A percentile compares a stretch with the other conserved stretches of the same genome.
Evolutionary conservation across 2,888 invertebrate genomes (phyloP).

Genomic region (Herminia tarsipennalis): DNA sequence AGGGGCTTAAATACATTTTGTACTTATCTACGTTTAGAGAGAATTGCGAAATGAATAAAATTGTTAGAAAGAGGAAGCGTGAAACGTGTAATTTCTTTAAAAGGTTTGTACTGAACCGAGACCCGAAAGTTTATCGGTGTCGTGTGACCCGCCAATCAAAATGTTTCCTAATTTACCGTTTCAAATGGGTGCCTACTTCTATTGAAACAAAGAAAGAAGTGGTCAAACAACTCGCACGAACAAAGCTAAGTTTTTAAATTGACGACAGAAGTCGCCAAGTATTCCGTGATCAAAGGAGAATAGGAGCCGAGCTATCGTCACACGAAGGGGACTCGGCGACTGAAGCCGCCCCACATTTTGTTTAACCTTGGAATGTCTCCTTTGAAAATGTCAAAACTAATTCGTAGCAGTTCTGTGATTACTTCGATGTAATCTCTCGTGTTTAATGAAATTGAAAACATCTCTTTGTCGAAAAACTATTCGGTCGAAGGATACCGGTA

Average conservation of each 20-base stretch:
- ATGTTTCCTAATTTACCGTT: conserved; percentile 59
- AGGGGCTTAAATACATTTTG: conserved; percentile 45
- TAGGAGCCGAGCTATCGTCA: conserved; percentile 53
- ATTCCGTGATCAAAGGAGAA: conserved; percentile 70
- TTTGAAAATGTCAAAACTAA: conserved; percentile 77
- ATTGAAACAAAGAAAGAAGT: conserved; percentile 59
- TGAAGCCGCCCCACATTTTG: conserved; percentile 64
- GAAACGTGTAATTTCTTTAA: conserved; percentile 51
- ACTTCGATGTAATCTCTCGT: conserved; percentile 64
- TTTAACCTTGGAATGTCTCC: conserved; percentile 76
- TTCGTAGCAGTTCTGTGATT: conserved; percentile 68
- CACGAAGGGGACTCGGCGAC: conserved; percentile 49
- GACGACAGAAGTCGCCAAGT: conserved; percentile 63
- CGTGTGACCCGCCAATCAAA: conserved; percentile 57
- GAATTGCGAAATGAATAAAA: conserved; percentile 44
- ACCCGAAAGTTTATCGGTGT: conserved; percentile 54
- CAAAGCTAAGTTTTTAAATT: conserved; percentile 65
- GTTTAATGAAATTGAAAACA: conserved; percentile 69
- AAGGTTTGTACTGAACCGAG: conserved; percentile 48
- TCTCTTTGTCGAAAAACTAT: conserved; percentile 61
- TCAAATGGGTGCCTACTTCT: conserved; percentile 48
- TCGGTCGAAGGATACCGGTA: conserved; percentile 52
- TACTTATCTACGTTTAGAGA: conserved; percentile 25
- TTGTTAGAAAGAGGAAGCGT: conserved; percentile 38
- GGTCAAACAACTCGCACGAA: conserved; percentile 60